These are phyloP conservation scores for Heloderma charlesbogerti DNA, from an alignment of 2,113 vertebrate genomes.

Conservation along the genomic window DNA sequence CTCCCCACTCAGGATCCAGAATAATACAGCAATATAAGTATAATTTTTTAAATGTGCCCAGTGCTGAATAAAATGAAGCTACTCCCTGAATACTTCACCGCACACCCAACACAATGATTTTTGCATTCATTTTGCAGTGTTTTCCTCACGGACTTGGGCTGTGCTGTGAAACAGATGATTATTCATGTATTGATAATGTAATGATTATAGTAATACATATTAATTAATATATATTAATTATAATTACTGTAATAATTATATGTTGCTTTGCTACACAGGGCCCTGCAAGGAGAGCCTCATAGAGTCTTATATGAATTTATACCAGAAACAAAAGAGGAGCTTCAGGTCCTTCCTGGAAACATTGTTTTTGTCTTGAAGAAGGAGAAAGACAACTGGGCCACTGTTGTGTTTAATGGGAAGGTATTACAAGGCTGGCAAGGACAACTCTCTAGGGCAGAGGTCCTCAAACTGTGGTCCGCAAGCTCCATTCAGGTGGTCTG, in stretches of 20 bases:
- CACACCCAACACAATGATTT: not conserved
- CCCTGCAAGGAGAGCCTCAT: slow-evolving; percentile 89
- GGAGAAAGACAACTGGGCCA: slow-evolving; percentile 94
- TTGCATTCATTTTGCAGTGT: not conserved
- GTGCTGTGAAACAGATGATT: not conserved
- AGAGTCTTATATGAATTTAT: slow-evolving; percentile 90
- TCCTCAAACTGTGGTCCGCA: not conserved
- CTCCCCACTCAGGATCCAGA: too few relatives aligned
- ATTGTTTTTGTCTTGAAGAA: slow-evolving; percentile 95
- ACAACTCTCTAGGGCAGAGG: not conserved
- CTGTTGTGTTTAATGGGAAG: slow-evolving; percentile 93
- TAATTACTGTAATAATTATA: not conserved
- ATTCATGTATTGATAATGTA: not conserved
- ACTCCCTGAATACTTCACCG: not conserved
- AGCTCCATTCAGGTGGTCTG: not conserved
- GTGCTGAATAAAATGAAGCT: not conserved
- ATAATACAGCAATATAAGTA: not conserved
- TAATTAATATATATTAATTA: too few relatives aligned
- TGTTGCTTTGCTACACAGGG: slow-evolving; percentile 73
- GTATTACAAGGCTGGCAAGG: slow-evolving; percentile 66
- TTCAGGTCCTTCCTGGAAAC: slow-evolving; percentile 92
- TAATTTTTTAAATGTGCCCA: not conserved
- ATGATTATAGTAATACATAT: not conserved
- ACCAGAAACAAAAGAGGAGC: slow-evolving; percentile 88
- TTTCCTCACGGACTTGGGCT: not conserved